Percentiles rank a stretch among this genome's conserved stretches.
These are phyloP conservation scores for Upupa epops DNA, from an alignment of 2,113 vertebrate genomes.

Conservation along the genomic window DNA sequence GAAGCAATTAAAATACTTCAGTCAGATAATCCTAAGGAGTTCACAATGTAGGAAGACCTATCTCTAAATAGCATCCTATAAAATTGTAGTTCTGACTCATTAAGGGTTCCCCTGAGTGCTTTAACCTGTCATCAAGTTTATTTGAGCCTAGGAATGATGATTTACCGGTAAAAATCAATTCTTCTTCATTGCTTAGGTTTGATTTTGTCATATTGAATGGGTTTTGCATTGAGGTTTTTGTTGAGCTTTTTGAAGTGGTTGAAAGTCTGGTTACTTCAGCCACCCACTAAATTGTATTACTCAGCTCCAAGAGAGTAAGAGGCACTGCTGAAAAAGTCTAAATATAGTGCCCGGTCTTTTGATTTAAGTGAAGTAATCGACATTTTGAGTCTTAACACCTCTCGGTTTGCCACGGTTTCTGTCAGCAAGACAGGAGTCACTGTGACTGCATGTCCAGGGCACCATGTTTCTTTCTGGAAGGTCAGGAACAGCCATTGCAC, in stretches of 20 bases:
- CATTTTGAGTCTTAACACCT: neutral
- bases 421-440: neutral
- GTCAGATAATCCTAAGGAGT: neutral
- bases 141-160: neutral
- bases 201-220: neutral
- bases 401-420: neutral
- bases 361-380: constrained; percentile 23
- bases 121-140: neutral
- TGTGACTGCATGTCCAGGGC: neutral
- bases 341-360: neutral
- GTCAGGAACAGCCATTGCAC: neutral
- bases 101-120: neutral
- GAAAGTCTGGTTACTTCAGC: neutral
- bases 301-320: neutral
- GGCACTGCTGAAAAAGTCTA: neutral
- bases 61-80: neutral
- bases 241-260: neutral
- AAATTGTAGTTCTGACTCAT: neutral
- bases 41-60: neutral
- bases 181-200: neutral
- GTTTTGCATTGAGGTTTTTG: neutral
- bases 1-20: neutral
- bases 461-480: neutral
- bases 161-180: neutral
- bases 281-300: neutral